A percentile compares a stretch with the other conserved stretches of the same genome.
These are phyloP conservation scores for Spongia lamella DNA, from an alignment of 37 sponge, comb jelly and placozoan genomes.

Conservation along the genomic window DNA sequence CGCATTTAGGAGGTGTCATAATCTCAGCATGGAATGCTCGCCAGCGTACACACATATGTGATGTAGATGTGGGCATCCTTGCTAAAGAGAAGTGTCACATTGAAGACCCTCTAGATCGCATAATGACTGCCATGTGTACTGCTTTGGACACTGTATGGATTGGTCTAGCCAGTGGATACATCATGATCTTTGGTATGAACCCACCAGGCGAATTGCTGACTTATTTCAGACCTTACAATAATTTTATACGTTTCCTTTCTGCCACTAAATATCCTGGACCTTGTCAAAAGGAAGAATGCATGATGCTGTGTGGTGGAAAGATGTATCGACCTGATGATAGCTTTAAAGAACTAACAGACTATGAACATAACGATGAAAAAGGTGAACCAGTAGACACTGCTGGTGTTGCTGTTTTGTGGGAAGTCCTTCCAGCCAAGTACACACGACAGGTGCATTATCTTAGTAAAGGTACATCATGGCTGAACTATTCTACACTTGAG, in stretches of 20 bases:
- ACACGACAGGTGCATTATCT: conserved; percentile 42
- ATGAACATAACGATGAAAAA: conserved; percentile 31
- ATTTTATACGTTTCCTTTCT: conserved; percentile 69
- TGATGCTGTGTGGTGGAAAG: conserved; percentile 72
- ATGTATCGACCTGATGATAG: conserved; percentile 25
- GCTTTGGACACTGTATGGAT: conserved; percentile 85
- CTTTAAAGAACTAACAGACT: too few relatives aligned
- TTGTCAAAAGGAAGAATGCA: conserved; percentile 63
- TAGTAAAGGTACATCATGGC: too few relatives aligned
- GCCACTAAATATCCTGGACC: conserved; percentile 47
- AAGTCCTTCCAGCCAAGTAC: conserved; percentile 51
- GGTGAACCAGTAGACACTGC: conserved; percentile 22
- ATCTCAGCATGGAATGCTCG: conserved; percentile 76
- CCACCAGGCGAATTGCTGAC: conserved; percentile 47
- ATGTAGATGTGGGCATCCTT: conserved; percentile 19
- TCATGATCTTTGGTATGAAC: conserved; percentile 65
- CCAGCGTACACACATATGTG: conserved; percentile 37
- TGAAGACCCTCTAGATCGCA: conserved; percentile 7
- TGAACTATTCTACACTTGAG: too few relatives aligned
- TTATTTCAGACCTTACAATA: conserved; percentile 61
- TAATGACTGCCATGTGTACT: conserved; percentile 67
- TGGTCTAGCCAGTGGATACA: conserved; percentile 83
- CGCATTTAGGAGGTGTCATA: conserved; percentile 45
- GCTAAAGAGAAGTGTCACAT: neutral
- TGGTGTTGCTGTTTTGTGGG: conserved; percentile 67